Percentiles rank a stretch among this genome's conserved stretches.
Evolutionary conservation across 2,113 vertebrate species (phyloP).

Genomic region (Dascyllus trimaculatus): DNA sequence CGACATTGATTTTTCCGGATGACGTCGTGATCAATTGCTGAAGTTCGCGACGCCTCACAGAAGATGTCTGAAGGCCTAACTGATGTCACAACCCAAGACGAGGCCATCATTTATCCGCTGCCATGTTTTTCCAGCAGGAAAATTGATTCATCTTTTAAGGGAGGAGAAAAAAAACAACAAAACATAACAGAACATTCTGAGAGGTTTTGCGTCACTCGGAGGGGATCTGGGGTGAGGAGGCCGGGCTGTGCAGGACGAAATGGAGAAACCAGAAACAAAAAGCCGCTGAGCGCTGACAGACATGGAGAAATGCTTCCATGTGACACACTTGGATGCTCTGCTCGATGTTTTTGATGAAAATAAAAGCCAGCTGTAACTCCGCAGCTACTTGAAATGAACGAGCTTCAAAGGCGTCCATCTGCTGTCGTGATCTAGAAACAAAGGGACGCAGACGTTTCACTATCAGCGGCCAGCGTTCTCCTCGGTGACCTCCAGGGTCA

Average conservation of each 20-base stretch:
- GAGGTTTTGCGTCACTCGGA: background rate
- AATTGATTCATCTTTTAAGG: slow-evolving; percentile 41
- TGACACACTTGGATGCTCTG: slow-evolving; percentile 7
- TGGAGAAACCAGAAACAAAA: background rate
- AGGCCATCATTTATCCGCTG: slow-evolving; percentile 45
- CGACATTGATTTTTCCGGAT: slow-evolving; percentile 58
- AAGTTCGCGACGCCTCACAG: slow-evolving; percentile 38
- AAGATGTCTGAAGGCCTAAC: slow-evolving; percentile 8
- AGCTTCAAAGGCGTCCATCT: slow-evolving; percentile 20
- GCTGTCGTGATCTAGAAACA: background rate
- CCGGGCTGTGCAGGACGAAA: slow-evolving; percentile 16
- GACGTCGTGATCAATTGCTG: slow-evolving; percentile 53
- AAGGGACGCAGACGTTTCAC: background rate
- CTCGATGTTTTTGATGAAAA: slow-evolving; percentile 29
- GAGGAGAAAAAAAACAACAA: background rate
- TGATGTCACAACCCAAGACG: slow-evolving; percentile 44
- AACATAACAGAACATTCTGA: background rate
- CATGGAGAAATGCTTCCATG: slow-evolving; percentile 31
- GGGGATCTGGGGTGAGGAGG: background rate
- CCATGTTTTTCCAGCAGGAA: slow-evolving; percentile 9
- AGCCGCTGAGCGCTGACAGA: slow-evolving; percentile 19
- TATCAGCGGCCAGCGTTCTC: background rate
- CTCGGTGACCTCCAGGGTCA: slow-evolving; percentile 31
- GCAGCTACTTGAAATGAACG: background rate
- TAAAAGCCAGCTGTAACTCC: slow-evolving; percentile 29